Evolutionary conservation across 2,888 invertebrate species (phyloP).

Genomic region (Tethea ocularis): DNA sequence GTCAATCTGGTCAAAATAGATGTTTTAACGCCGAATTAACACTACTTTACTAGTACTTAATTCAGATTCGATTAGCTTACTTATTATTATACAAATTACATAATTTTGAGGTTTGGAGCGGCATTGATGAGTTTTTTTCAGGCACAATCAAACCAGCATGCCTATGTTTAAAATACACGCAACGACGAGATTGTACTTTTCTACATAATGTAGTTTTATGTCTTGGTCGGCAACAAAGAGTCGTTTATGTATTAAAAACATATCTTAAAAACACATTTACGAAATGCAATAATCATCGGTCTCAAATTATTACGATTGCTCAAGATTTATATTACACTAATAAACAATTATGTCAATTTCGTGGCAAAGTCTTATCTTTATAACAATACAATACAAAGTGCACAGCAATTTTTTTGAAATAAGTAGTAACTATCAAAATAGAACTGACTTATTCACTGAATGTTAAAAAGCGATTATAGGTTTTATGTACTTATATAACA

Average conservation of each 20-base stretch:
- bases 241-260: slow-evolving; percentile 73
- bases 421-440: slow-evolving; percentile 36
- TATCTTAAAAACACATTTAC: slow-evolving; percentile 60
- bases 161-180: slow-evolving; percentile 76
- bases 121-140: slow-evolving; percentile 79
- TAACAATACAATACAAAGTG: slow-evolving; percentile 35
- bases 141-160: slow-evolving; percentile 81
- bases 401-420: slow-evolving; percentile 32
- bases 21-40: slow-evolving; percentile 61
- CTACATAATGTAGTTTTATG: slow-evolving; percentile 13
- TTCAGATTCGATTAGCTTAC: slow-evolving; percentile 66
- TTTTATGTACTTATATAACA: too few species aligned
- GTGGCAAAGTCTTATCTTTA: slow-evolving; percentile 39
- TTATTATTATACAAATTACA: slow-evolving; percentile 70
- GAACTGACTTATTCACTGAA: slow-evolving; percentile 30
- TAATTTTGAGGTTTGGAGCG: slow-evolving; percentile 83
- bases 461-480: background rate
- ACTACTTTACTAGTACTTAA: slow-evolving; percentile 67
- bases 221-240: slow-evolving; percentile 18
- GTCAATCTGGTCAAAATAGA: slow-evolving; percentile 62
- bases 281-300: slow-evolving; percentile 60
- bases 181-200: slow-evolving; percentile 40
- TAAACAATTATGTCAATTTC: slow-evolving; percentile 38
- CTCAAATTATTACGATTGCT: slow-evolving; percentile 65
- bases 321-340: slow-evolving; percentile 38